phyloP scores from a whole-genome alignment of 2,797 vertebrate species.

The Simalia tracyae region DNA sequence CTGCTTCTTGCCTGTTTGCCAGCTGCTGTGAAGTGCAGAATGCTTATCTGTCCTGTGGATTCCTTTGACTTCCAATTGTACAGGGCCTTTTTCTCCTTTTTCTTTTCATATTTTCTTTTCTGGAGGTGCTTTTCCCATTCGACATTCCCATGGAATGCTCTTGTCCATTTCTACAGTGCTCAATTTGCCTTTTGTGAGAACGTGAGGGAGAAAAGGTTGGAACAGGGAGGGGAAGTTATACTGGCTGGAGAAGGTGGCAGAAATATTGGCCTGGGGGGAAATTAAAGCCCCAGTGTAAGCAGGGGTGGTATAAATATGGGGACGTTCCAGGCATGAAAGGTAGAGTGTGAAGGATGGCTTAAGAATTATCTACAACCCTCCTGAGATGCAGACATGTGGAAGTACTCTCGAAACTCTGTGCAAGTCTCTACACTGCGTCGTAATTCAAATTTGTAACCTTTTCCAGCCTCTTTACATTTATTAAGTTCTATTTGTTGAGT shows the following conservation, averaged over 20 bases:
- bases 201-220: not conserved
- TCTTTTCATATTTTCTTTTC: not conserved
- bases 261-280: constrained; percentile 16
- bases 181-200: not conserved
- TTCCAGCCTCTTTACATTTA: constrained; percentile 22
- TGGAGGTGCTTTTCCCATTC: not conserved
- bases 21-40: not conserved
- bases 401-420: constrained; percentile 7
- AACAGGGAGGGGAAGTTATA: not conserved
- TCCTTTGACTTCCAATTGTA: not conserved
- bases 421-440: not conserved
- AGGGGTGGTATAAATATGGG: not conserved
- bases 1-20: not conserved
- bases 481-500: not conserved
- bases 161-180: not conserved
- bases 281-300: not conserved
- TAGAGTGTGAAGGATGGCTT: constrained; percentile 3
- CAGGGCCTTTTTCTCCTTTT: rapidly evolving
- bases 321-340: not conserved
- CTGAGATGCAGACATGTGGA: constrained; percentile 6
- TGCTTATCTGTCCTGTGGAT: too few relatives aligned
- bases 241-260: not conserved
- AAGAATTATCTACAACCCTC: constrained; percentile 16
- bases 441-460: constrained; percentile 26
- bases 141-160: too few relatives aligned